Percentiles rank a stretch among this genome's conserved stretches.
These are phyloP conservation scores for Balaeniceps rex DNA, from an alignment of 2,113 vertebrate genomes.

Conservation along the genomic window DNA sequence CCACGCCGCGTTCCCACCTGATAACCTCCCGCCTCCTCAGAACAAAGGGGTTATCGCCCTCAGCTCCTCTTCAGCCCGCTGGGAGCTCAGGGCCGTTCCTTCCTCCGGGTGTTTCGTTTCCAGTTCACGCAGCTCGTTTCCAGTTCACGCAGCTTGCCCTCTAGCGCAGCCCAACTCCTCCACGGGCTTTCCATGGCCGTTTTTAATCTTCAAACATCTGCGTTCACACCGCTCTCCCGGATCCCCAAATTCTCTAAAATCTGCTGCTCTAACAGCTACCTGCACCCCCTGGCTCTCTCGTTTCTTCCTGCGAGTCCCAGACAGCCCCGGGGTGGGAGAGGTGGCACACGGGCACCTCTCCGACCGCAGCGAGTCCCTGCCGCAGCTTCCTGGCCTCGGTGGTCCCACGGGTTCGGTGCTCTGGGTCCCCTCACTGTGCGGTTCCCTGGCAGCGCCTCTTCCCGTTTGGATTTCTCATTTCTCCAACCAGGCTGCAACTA, in stretches of 20 bases:
- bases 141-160: not conserved
- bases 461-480: not conserved
- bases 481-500: not conserved
- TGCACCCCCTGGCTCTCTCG: not conserved
- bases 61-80: not conserved
- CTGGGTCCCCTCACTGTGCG: accelerated
- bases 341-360: not conserved
- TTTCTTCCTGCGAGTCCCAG: not conserved
- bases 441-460: not conserved
- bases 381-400: not conserved
- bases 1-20: not conserved
- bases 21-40: not conserved
- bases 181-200: accelerated
- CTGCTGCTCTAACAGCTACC: not conserved
- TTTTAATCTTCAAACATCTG: not conserved
- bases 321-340: not conserved
- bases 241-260: not conserved
- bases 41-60: not conserved
- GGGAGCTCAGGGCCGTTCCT: not conserved
- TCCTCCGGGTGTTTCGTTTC: not conserved
- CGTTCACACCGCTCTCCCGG: not conserved
- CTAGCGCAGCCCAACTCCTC: not conserved
- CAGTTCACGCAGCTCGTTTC: not conserved
- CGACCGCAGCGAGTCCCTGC: accelerated
- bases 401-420: accelerated